A percentile compares a stretch with the other conserved stretches of the same genome.
Conservation (phyloP, 92 coral and sea anemone genomes). For the Epizoanthus fatuus region DNA sequence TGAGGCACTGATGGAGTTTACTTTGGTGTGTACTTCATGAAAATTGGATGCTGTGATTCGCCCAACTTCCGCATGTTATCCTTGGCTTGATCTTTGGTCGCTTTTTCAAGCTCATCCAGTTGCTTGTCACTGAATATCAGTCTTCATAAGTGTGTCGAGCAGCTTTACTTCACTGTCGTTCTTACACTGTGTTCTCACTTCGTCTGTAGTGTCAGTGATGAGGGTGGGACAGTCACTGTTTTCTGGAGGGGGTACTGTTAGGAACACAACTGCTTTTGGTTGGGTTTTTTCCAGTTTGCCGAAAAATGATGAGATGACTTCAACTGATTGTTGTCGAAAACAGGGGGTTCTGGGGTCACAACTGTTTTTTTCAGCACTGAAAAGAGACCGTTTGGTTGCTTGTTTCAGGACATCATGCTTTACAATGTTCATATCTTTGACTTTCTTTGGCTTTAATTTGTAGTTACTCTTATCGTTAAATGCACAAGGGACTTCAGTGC, state of each 20-base stretch:
- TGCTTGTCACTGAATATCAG: conserved; percentile 30
- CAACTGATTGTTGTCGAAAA: conserved; percentile 22
- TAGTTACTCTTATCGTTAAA: conserved; percentile 28
- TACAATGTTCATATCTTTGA: conserved; percentile 36
- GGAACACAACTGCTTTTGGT: conserved; percentile 3
- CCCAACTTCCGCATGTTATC: conserved; percentile 18
- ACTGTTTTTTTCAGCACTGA: conserved; percentile 19
- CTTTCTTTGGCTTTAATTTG: conserved; percentile 23
- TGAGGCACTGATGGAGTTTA: conserved; percentile 18
- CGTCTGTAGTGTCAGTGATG: too few species aligned
- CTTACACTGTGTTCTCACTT: too few species aligned
- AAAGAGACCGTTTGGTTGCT: conserved; percentile 19
- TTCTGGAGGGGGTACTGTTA: too few species aligned
- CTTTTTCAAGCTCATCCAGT: conserved; percentile 18
- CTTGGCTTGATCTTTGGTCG: conserved; percentile 26
- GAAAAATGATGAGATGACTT: conserved; percentile 3
- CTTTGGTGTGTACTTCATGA: conserved; percentile 20
- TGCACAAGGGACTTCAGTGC: conserved; percentile 45
- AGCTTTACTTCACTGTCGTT: too few species aligned
- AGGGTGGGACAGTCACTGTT: conserved; percentile 13
- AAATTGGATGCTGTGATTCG: conserved; percentile 20
- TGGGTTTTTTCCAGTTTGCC: not conserved
- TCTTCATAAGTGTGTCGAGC: too few species aligned
- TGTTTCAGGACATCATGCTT: conserved; percentile 18
- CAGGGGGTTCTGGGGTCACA: conserved; percentile 13